Evolutionary conservation across 1,140 invertebrate species (phyloP).

Genomic region (Heliconius melpomene): DNA sequence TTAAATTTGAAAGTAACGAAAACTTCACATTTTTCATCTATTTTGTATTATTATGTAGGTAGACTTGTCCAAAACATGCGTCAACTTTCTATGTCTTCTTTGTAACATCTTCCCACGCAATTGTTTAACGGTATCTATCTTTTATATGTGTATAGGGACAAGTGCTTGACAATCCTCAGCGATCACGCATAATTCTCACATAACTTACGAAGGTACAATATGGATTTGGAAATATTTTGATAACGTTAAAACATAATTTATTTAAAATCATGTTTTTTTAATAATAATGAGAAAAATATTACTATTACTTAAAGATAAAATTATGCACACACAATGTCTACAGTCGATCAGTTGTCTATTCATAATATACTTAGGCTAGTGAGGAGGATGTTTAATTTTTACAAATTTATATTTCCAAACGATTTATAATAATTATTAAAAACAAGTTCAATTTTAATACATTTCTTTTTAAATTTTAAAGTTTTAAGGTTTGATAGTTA

Average conservation of each 20-base stretch:
- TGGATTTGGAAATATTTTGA: neutral
- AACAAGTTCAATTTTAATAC: no score
- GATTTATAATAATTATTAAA: no score
- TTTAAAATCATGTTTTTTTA: no score
- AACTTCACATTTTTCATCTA: neutral
- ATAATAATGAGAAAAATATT: no score
- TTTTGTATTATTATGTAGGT: neutral
- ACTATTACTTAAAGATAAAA: no score
- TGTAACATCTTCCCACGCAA: slow-evolving; percentile 62
- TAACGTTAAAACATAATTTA: neutral
- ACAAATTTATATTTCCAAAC: no score
- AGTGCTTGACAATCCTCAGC: slow-evolving; percentile 38
- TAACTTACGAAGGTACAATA: neutral
- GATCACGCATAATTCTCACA: slow-evolving; percentile 33
- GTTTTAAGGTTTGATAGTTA: neutral
- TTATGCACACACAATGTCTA: no score
- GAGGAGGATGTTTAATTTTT: no score
- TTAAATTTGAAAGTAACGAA: neutral
- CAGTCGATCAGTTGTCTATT: no score
- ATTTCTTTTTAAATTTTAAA: no score
- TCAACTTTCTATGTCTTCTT: slow-evolving; percentile 62
- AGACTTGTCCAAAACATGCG: neutral
- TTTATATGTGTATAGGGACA: slow-evolving; percentile 47
- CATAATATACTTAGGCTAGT: no score
- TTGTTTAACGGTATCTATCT: slow-evolving; percentile 52